Base-by-base conservation (phyloP, 2,888 invertebrate species). In the Sipunculus nudus region DNA sequence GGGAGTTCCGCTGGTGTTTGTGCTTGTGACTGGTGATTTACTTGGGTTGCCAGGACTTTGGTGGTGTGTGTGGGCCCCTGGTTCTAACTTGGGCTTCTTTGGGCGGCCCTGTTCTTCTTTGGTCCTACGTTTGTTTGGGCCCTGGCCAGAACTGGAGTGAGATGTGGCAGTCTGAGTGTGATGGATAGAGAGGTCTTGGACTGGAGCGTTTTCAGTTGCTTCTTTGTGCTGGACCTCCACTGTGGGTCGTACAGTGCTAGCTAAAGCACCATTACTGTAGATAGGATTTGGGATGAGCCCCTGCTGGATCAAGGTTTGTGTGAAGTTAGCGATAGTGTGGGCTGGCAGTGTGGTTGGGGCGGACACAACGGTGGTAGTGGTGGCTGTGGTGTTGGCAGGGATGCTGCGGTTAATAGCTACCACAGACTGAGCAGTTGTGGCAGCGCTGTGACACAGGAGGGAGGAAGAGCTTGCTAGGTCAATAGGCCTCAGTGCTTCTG, bases 281-380 rank as follows among this genome's bases (percentile, higher is more conserved):
- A 83, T 78, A n/a, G 84, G 84, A 70, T 84, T 83, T 48, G 84
- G 83, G 53, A 83, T 82, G 40, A 83, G 70, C 38, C 83, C 83
- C 69, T 84, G 82, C 63, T 81, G 81, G 59, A 84, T 80, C 53
- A 83, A 71, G 64, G 75, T 78, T 61, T 77, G 77, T 8, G 74
- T 65, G 28, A 67, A 63, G 52, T 69, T 65, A 46, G 73, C 59
- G n/a, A 63, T 57, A 47, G 71, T 66, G 21, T 71, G 60, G 26
- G 61, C 62, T 39, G 65, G 46, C 58, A 60, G 64, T 56, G 45
- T 58, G 75, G 23, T 43, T 26, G 26, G 23, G 65, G 68, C 74
- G 45, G 73, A 68, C 13, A 73, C 63, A 1, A 76, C 62, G 74
- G 75, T 65, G 78, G 75, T 49, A 76, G 75, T 43, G 77, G 76